Conservation (phyloP, 2,888 invertebrate species). For the Pomacea canaliculata region DNA sequence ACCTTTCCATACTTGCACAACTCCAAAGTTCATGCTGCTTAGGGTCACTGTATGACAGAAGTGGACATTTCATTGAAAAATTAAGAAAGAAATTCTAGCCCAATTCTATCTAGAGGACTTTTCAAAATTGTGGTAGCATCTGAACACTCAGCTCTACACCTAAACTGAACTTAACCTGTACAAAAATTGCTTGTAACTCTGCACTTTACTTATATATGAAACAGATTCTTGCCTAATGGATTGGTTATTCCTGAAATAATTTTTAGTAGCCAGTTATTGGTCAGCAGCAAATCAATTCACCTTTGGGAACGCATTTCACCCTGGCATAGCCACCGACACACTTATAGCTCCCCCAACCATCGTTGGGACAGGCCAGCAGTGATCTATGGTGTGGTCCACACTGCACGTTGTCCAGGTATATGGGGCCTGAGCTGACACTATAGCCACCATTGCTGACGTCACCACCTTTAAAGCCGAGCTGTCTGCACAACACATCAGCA, state of each 20-base stretch:
- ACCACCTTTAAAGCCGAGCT: conserved; percentile 54
- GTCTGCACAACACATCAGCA: conserved; percentile 48
- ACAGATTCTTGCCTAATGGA: too few relatives aligned
- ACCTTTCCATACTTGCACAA: conserved; percentile 40
- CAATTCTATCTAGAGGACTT: too few relatives aligned
- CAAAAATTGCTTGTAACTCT: too few relatives aligned
- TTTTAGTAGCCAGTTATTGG: too few relatives aligned
- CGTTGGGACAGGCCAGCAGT: conserved; percentile 47
- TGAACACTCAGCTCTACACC: too few relatives aligned
- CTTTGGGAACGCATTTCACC: conserved; percentile 48
- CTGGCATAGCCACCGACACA: conserved; percentile 40
- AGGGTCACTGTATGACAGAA: too few relatives aligned
- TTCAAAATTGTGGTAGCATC: too few relatives aligned
- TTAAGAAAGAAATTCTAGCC: too few relatives aligned
- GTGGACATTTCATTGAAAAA: too few relatives aligned
- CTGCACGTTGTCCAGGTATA: conserved; percentile 47
- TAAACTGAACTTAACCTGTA: too few relatives aligned
- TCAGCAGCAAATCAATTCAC: conserved; percentile 27
- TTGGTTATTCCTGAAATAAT: too few relatives aligned
- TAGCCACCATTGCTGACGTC: conserved; percentile 18
- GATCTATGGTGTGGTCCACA: conserved; percentile 44
- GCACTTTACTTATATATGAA: too few relatives aligned
- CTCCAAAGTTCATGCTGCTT: conserved; percentile 38
- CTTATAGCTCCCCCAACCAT: conserved; percentile 43
- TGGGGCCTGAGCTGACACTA: conserved; percentile 23